Conservation (phyloP, 1,140 invertebrate genomes). For the Lepidurus apus region DNA sequence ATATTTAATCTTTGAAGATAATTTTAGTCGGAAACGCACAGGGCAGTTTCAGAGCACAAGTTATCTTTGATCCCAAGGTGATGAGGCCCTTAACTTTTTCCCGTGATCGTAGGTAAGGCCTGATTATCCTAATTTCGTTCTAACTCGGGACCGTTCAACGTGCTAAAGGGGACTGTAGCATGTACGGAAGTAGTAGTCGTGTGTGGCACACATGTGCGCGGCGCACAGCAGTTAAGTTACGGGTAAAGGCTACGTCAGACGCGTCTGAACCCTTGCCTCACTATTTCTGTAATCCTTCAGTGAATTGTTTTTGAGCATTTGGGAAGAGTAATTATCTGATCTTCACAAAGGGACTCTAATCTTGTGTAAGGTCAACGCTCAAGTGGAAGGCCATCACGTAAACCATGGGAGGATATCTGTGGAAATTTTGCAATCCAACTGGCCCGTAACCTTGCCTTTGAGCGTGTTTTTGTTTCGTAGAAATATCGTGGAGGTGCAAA, state of each 20-base stretch:
- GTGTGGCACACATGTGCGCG: background rate
- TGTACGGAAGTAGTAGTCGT: background rate
- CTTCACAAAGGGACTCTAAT: background rate
- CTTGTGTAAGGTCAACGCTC: background rate
- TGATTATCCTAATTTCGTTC: background rate
- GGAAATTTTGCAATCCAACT: conserved; percentile 1
- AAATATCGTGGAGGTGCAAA: background rate
- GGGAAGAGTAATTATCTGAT: background rate
- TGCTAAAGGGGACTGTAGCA: background rate
- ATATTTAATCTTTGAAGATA: background rate
- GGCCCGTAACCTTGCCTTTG: conserved; percentile 6
- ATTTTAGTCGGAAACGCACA: background rate
- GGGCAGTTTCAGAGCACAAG: background rate
- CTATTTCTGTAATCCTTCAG: background rate
- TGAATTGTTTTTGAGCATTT: background rate
- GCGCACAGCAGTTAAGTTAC: background rate
- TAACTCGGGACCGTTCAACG: background rate
- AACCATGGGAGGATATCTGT: background rate
- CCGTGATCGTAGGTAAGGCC: background rate
- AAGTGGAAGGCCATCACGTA: background rate
- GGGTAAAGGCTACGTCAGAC: background rate
- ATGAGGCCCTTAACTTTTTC: background rate
- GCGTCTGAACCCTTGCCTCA: background rate
- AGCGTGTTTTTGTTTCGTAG: background rate
- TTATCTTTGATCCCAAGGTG: background rate